Percentiles rank a stretch among this genome's conserved stretches.
Conservation (phyloP, 2,888 invertebrate genomes). For the Drosophila affinis region DNA sequence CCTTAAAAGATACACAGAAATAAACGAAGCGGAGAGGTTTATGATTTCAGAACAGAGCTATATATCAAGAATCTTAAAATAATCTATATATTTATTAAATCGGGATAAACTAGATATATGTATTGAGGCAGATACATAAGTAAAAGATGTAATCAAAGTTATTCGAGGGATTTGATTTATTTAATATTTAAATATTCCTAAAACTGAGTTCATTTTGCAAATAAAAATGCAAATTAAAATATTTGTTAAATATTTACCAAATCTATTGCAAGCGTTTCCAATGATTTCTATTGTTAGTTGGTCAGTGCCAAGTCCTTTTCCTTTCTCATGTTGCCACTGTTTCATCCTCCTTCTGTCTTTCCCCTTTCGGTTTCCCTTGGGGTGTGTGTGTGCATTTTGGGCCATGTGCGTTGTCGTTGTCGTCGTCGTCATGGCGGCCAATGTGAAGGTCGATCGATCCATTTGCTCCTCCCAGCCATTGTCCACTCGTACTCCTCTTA, state of each 20-base stretch:
- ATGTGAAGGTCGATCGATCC: slow-evolving; percentile 76
- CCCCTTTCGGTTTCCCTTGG: slow-evolving; percentile 9
- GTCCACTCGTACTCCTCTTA: slow-evolving; percentile 15
- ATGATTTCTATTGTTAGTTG: slow-evolving; percentile 18
- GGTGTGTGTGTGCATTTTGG: slow-evolving; percentile 46
- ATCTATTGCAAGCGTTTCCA: background rate
- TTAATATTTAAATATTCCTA: too few species aligned
- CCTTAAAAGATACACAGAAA: too few species aligned
- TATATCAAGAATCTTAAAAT: too few species aligned
- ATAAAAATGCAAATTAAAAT: too few species aligned
- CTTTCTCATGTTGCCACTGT: background rate
- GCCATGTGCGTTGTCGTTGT: slow-evolving; percentile 48
- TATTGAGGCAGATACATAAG: too few species aligned
- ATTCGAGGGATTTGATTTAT: too few species aligned
- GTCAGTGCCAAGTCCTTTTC: slow-evolving; percentile 36
- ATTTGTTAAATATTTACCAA: background rate
- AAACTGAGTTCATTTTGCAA: too few species aligned
- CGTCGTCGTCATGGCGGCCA: slow-evolving; percentile 60
- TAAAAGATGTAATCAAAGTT: too few species aligned
- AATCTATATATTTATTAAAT: too few species aligned
- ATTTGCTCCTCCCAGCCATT: slow-evolving; percentile 30
- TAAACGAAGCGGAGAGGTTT: too few species aligned
- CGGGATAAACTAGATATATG: too few species aligned
- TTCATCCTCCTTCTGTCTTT: background rate
- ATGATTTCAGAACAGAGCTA: too few species aligned